phyloP scores from a whole-genome alignment of 2,113 vertebrate species.

The Malaclemys terrapin region DNA sequence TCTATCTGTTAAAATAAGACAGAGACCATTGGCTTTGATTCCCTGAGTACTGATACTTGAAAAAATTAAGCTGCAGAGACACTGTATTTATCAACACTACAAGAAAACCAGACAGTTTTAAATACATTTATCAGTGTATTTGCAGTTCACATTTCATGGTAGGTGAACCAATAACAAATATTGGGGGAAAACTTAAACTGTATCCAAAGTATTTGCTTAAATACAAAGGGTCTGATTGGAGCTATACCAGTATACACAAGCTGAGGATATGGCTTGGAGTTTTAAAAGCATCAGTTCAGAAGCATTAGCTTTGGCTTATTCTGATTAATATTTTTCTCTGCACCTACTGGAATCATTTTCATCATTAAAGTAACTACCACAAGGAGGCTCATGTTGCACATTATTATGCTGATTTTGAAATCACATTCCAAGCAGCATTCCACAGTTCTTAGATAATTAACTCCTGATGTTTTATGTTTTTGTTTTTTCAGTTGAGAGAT shows the following conservation, averaged over 20 bases:
- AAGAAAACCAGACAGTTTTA: background rate
- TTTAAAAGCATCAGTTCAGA: background rate
- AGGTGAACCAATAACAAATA: background rate
- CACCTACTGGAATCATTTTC: accelerated
- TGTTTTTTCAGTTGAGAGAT: background rate
- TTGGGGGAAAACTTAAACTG: background rate
- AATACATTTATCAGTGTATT: background rate
- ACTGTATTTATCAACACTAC: background rate
- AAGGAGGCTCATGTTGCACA: accelerated
- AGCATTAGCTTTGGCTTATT: accelerated
- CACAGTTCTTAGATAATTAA: background rate
- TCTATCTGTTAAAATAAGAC: background rate
- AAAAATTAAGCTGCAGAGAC: background rate
- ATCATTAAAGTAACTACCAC: accelerated
- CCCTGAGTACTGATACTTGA: accelerated
- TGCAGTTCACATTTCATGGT: background rate
- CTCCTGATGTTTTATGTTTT: background rate
- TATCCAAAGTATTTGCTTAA: background rate
- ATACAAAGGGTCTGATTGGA: background rate
- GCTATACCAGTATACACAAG: background rate
- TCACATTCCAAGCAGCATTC: background rate
- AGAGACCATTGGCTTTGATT: background rate
- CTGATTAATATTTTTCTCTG: background rate
- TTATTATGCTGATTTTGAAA: background rate
- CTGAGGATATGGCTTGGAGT: background rate